phyloP scores from a whole-genome alignment of 1,140 invertebrate genomes.

The Vanessa tameamea region DNA sequence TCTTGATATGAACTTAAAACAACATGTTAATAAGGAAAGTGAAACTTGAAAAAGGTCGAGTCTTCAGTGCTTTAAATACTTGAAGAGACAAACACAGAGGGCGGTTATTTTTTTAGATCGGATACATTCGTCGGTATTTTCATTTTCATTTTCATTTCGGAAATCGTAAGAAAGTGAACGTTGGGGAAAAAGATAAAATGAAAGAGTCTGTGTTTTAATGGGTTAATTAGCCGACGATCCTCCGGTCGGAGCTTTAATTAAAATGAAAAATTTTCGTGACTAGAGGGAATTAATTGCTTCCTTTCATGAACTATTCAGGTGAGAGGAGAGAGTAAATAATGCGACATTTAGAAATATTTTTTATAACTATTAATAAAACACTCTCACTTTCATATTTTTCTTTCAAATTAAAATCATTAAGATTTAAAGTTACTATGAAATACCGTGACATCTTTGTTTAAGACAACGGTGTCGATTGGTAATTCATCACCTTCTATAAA shows the following conservation, averaged over 20 bases:
- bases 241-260: conserved; percentile 77
- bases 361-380: conserved; percentile 24
- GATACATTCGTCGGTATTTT: conserved; percentile 46
- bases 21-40: not conserved
- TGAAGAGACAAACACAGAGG: conserved; percentile 34
- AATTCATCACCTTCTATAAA: no score
- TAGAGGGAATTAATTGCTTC: conserved; percentile 74
- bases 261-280: conserved; percentile 80
- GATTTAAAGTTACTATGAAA: not conserved
- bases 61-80: conserved; percentile 15
- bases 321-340: conserved; percentile 63
- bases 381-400: not conserved
- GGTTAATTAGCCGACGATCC: conserved; percentile 79
- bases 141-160: conserved; percentile 70
- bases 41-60: not conserved
- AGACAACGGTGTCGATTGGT: no score
- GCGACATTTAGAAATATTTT: conserved; percentile 36
- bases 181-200: conserved; percentile 71
- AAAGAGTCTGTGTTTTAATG: conserved; percentile 77
- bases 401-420: not conserved
- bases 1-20: not conserved
- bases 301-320: conserved; percentile 76
- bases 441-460: no score
- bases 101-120: conserved; percentile 28
- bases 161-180: conserved; percentile 76